These are phyloP conservation scores for Gobio gobio DNA, from an alignment of 2,113 vertebrate genomes.

Conservation along the genomic window DNA sequence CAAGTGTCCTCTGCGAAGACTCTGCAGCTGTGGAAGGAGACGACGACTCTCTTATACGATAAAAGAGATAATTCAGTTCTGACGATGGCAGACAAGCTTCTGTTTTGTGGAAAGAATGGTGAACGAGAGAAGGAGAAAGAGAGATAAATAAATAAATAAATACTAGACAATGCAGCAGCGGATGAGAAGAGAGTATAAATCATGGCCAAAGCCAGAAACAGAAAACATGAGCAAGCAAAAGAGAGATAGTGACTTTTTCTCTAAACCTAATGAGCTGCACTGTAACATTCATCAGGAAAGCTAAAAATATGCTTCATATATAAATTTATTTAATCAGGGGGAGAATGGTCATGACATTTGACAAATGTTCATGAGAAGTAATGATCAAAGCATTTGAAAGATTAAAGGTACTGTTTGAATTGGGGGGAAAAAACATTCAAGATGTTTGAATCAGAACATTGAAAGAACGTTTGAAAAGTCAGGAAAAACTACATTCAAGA, in stretches of 20 bases:
- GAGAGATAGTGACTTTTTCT: not conserved
- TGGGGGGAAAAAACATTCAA: not conserved
- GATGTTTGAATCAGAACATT: not conserved
- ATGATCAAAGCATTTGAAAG: not conserved
- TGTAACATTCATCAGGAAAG: conserved; percentile 2
- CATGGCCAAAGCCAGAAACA: not conserved
- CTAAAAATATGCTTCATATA: not conserved
- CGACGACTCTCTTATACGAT: not conserved
- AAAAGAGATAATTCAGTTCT: not conserved
- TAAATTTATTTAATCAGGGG: not conserved
- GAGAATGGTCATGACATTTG: not conserved
- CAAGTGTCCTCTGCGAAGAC: not conserved
- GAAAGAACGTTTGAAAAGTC: not conserved
- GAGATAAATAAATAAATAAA: not conserved
- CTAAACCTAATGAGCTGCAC: not conserved
- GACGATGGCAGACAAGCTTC: not conserved
- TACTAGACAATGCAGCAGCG: not conserved
- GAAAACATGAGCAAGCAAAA: not conserved
- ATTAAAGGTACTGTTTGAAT: not conserved
- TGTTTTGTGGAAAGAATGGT: not conserved
- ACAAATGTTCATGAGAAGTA: not conserved
- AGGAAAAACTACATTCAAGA: not conserved
- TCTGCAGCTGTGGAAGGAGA: conserved; percentile 18
- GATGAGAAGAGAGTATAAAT: not conserved
- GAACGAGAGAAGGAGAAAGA: not conserved